A percentile compares a stretch with the other conserved stretches of the same genome.
phyloP scores from a whole-genome alignment of 1,140 invertebrate genomes.

The Megalopta genalis region DNA sequence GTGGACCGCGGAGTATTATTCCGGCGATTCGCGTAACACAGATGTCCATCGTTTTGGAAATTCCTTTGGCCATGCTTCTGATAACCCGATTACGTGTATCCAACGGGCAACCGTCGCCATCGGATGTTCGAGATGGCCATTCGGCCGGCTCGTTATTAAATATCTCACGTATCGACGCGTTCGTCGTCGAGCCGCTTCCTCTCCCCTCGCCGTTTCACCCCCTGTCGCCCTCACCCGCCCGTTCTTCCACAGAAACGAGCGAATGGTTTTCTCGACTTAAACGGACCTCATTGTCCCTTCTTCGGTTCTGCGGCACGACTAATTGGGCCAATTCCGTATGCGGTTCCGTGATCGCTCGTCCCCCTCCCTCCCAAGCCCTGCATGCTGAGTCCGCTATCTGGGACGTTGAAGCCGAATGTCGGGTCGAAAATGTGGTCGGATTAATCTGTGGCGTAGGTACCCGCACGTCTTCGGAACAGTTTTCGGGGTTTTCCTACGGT shows the following conservation, averaged over 20 bases:
- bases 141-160: slow-evolving; percentile 17
- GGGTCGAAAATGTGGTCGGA: not conserved
- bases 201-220: no score
- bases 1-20: not conserved
- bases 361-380: no score
- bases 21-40: not conserved
- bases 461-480: no score
- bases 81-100: slow-evolving; percentile 13
- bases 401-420: not conserved
- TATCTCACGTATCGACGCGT: slow-evolving; percentile 21
- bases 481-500: no score
- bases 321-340: slow-evolving; percentile 5
- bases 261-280: not conserved
- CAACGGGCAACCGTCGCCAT: not conserved
- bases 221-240: no score
- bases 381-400: not conserved
- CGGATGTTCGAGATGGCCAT: not conserved
- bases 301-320: not conserved
- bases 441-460: not conserved
- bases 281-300: slow-evolving; percentile 1
- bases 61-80: slow-evolving; percentile 13
- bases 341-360: not conserved
- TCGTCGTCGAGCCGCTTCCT: not conserved
- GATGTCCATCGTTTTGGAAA: slow-evolving; percentile 32
- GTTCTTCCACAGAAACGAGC: no score